Base-by-base conservation (phyloP, 2,113 vertebrate genomes). In the Mirounga angustirostris region DNA sequence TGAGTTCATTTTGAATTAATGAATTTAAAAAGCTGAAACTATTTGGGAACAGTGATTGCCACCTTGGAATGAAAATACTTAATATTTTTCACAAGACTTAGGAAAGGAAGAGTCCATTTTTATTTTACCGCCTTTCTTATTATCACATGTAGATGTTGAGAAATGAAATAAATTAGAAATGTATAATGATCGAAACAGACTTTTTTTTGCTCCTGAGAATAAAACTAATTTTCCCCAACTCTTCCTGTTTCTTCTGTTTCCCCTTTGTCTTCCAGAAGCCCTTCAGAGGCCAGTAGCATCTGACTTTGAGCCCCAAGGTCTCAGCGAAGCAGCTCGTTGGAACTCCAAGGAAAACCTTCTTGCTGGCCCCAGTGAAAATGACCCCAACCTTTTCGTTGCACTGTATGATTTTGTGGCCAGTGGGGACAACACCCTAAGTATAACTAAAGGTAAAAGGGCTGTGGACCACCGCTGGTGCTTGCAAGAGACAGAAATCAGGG, bases 341-440 rank as follows among this genome's bases (percentile, higher is more conserved):
- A 99, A 99, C 99, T 99, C 99, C 97, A 99, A 99, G 98, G 99
- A 99, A 98, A 99, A 99, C 97, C 99, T 99, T 30, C 99, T 99
- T 89, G 99, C 99, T 3, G 99, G 99, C 74, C 99, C 99, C 73
- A 99, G 99, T 84, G 99, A 99, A 99, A 99, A 99, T 99, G 99
- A 99, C 98, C 99, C 99, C 96, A 99, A 99, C 98, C 99, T 99
- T 97, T 99, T 99, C 71, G 99, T 99, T 97, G 99, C 99, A 85
- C 99, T 99, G 58, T 99, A 99, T n/a, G 99, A 99, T 92, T 99
- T 99, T 46, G 99, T 99, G 95, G 99, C 99, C 3, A 99, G 99
- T 74, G 99, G 99, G 13, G 99, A 99, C 98, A 99, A 99, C 99
- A 99, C 99, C 40, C 99, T 99, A 81, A 99, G 99, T 99, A 99